Base-by-base conservation (phyloP, 2,888 invertebrate species). In the Tachina fera region DNA sequence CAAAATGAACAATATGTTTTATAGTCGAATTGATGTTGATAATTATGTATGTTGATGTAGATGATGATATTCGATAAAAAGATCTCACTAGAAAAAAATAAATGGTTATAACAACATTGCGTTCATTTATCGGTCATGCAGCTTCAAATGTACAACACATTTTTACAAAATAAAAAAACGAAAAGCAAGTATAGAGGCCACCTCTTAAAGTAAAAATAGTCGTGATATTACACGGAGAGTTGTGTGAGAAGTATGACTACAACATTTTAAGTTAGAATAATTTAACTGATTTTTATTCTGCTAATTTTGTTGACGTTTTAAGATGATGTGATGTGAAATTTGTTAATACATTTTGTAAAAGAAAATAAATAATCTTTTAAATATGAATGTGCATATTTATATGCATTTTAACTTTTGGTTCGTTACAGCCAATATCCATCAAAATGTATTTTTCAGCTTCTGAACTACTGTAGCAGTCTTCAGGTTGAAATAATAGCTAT, bases 31-130 rank as follows among this genome's bases (percentile, higher is more conserved):
- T 53, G 72, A 80, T 14, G 61, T 49, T 75, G 5, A 63, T 65
- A 53, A 58, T 75, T 67, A 65, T 78, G 58, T 67, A 65, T 78
- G 58, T 60, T 49, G 31, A 74, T 58, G 22, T 43, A 60, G 58
- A 78, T 78, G 71, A 65, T 47, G 47, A 61, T 47, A 63, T 58
- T 77, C 71, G 68, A 78, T 77, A 61, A 81, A 31, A 70, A 85
- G 53, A 82, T 85, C 78, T 63, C 49, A 43, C 68, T 58, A 75
- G 39, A 75, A 75, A 74, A 22, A 31, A 31, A 31, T 31, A 43
- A 75, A 82, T 79, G 75, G 71, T 39, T 53, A 86, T 76, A 83
- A 78, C 81, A 82, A 76, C 75, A 76, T 86, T 86, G 71, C 70
- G 58, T 78, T 58, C 56, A 56, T 49, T 39, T 56, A 63, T 70